phyloP scores from a whole-genome alignment of 2,888 invertebrate genomes.

The Ophion obscuratus region DNA sequence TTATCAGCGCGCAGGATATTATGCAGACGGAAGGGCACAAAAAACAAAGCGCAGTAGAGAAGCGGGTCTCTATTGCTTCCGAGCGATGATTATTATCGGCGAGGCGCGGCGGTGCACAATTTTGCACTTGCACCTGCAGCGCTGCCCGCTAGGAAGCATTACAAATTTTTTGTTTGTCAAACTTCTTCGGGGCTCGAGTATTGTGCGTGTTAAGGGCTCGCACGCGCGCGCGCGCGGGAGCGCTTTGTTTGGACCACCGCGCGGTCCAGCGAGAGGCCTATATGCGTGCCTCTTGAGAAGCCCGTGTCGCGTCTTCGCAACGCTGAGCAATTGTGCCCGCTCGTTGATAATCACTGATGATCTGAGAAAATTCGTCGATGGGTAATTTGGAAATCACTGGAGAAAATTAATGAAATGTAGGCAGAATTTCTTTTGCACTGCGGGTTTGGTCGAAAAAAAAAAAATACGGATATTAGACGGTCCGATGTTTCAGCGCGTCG shows the following conservation, averaged over 20 bases:
- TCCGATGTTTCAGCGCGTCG: neutral
- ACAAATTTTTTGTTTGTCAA: constrained; percentile 34
- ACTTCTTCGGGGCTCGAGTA: constrained; percentile 1
- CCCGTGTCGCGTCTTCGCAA: constrained; percentile 9
- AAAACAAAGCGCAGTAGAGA: neutral
- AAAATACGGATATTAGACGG: neutral
- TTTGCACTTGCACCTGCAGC: constrained; percentile 56
- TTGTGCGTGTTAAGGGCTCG: neutral
- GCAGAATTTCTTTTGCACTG: neutral
- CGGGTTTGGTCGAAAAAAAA: neutral
- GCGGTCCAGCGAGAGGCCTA: neutral
- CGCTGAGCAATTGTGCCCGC: neutral
- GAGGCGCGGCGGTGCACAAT: constrained; percentile 34
- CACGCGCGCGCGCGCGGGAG: constrained; percentile 21
- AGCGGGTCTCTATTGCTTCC: constrained; percentile 27
- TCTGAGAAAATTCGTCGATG: neutral
- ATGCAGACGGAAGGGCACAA: neutral
- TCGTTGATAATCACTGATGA: neutral
- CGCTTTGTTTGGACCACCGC: constrained; percentile 42
- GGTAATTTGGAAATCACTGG: too few species aligned
- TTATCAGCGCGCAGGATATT: neutral
- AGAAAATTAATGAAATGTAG: too few species aligned
- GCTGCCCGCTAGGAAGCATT: constrained; percentile 47
- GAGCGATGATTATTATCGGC: constrained; percentile 11
- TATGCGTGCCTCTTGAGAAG: neutral